phyloP scores from a whole-genome alignment of 2,797 vertebrate genomes.

The Lophotriccus pileatus region DNA sequence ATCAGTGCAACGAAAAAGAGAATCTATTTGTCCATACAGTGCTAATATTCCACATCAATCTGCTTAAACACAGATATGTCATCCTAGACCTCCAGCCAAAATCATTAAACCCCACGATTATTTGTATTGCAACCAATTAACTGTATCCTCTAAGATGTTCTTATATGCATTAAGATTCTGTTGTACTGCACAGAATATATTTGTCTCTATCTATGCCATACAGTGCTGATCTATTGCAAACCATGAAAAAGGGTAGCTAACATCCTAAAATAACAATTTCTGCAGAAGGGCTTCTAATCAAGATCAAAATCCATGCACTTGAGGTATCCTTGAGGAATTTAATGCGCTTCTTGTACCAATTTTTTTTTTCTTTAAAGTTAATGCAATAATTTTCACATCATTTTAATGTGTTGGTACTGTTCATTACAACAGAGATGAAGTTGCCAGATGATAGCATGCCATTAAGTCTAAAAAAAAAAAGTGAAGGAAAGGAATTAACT shows the following conservation, averaged over 20 bases:
- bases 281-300: constrained; percentile 3
- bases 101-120: not conserved
- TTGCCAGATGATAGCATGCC: constrained; percentile 7
- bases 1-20: not conserved
- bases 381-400: constrained; percentile 11
- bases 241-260: not conserved
- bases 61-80: not conserved
- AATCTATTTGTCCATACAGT: not conserved
- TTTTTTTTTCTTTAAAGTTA: constrained; percentile 22
- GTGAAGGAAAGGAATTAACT: not conserved
- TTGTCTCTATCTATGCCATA: not conserved
- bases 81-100: not conserved
- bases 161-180: not conserved
- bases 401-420: constrained; percentile 34
- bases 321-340: constrained; percentile 26
- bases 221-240: not conserved
- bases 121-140: not conserved
- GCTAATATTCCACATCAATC: not conserved
- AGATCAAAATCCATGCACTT: not conserved
- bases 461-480: not conserved
- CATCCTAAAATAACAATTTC: not conserved
- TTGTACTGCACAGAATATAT: not conserved
- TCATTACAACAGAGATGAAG: constrained; percentile 50
- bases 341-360: constrained; percentile 21
- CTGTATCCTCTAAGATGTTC: not conserved